A percentile compares a stretch with the other conserved stretches of the same genome.
phyloP scores from a whole-genome alignment of 2,888 invertebrate species.

The Watsonalla cultraria region DNA sequence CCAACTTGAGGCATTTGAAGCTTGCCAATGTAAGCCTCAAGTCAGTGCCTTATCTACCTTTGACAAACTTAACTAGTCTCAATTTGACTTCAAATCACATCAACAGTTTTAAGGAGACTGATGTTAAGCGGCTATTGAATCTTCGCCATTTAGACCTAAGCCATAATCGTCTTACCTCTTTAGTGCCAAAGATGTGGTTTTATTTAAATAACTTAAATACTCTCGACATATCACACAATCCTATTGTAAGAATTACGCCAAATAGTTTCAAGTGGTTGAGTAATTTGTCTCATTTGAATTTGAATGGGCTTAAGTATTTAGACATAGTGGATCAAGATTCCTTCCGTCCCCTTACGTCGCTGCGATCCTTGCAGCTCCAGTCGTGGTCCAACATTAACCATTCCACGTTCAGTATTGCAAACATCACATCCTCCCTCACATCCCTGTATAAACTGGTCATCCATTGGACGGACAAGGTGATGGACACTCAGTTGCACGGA shows the following conservation, averaged over 20 bases:
- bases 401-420: constrained; percentile 82
- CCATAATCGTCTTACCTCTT: constrained; percentile 85
- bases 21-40: constrained; percentile 88
- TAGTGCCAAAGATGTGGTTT: constrained; percentile 87
- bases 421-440: constrained; percentile 84
- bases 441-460: constrained; percentile 87
- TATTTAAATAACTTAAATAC: constrained; percentile 84
- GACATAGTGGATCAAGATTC: constrained; percentile 87
- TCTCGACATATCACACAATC: constrained; percentile 90
- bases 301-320: constrained; percentile 85
- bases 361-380: constrained; percentile 84
- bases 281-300: constrained; percentile 85
- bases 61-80: constrained; percentile 87
- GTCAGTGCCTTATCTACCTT: constrained; percentile 85
- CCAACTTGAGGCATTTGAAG: constrained; percentile 87
- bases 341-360: constrained; percentile 83
- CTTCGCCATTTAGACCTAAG: constrained; percentile 87
- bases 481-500: constrained; percentile 87
- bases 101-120: constrained; percentile 83
- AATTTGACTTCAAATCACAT: constrained; percentile 90
- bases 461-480: constrained; percentile 84
- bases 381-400: constrained; percentile 88
- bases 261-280: constrained; percentile 85
- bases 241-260: constrained; percentile 84
- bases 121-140: constrained; percentile 83